phyloP scores from a whole-genome alignment of 2,113 vertebrate species.

The Ploceus nigricollis region DNA sequence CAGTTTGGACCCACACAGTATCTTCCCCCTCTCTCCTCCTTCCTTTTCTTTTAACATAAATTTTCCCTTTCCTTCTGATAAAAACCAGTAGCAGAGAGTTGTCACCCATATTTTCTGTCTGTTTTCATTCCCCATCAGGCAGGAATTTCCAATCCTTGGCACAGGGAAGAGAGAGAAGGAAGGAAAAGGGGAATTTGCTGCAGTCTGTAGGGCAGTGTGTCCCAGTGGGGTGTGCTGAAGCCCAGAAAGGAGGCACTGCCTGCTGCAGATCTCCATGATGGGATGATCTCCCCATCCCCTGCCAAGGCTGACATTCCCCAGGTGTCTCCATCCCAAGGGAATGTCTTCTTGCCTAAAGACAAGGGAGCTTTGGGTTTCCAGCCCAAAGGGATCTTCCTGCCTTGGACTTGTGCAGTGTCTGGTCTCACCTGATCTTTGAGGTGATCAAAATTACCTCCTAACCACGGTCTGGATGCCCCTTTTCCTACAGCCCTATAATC shows the following conservation, averaged over 20 bases:
- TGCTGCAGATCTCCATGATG: neutral
- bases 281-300: neutral
- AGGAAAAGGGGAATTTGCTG: neutral
- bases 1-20: constrained; percentile 55
- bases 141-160: neutral
- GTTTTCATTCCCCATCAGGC: neutral
- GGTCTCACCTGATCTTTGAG: neutral
- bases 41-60: neutral
- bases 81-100: neutral
- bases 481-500: neutral
- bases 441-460: neutral
- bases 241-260: neutral
- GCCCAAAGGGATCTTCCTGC: neutral
- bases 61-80: neutral
- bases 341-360: neutral
- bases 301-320: neutral
- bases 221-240: neutral
- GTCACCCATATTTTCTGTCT: neutral
- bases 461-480: neutral
- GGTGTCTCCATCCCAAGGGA: neutral
- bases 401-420: neutral
- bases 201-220: neutral
- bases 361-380: neutral
- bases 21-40: constrained; percentile 17
- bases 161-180: neutral